Evolutionary conservation across 2,113 vertebrate genomes (phyloP).

Genomic region (Chunga burmeisteri): DNA sequence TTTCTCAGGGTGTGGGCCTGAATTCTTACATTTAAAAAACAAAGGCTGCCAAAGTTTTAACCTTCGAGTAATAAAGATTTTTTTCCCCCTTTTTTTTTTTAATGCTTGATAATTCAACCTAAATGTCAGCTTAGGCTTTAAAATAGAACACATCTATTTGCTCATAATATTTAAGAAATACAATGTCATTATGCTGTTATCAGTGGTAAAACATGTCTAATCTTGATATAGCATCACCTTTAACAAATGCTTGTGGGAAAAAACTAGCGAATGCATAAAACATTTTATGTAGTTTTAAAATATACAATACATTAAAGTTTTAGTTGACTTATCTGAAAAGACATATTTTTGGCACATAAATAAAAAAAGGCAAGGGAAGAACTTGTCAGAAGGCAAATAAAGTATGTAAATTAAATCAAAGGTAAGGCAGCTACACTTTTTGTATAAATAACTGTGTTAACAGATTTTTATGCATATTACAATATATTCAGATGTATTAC

Average conservation of each 20-base stretch:
- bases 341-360: conserved; percentile 82
- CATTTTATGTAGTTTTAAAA: conserved; percentile 80
- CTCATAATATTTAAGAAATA: conserved; percentile 73
- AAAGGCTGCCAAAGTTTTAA: conserved; percentile 64
- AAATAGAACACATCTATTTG: conserved; percentile 68
- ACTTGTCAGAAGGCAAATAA: conserved; percentile 83
- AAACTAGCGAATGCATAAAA: conserved; percentile 72
- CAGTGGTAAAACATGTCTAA: conserved; percentile 73
- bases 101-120: conserved; percentile 66
- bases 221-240: conserved; percentile 74
- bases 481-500: conserved; percentile 79
- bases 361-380: conserved; percentile 81
- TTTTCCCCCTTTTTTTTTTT: not conserved
- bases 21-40: conserved; percentile 47
- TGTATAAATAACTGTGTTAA: conserved; percentile 84
- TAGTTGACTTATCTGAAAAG: conserved; percentile 82
- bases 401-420: conserved; percentile 85
- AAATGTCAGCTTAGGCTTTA: conserved; percentile 65
- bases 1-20: conserved; percentile 70
- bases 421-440: conserved; percentile 82
- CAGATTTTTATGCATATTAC: conserved; percentile 82
- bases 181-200: conserved; percentile 68
- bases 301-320: conserved; percentile 81
- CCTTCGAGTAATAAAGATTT: conserved; percentile 33
- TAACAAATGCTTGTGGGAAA: conserved; percentile 70